Evolutionary conservation across 2,113 vertebrate species (phyloP), one percentile per base, ranked within the genome.

Genomic region (Gavialis gangeticus): DNA sequence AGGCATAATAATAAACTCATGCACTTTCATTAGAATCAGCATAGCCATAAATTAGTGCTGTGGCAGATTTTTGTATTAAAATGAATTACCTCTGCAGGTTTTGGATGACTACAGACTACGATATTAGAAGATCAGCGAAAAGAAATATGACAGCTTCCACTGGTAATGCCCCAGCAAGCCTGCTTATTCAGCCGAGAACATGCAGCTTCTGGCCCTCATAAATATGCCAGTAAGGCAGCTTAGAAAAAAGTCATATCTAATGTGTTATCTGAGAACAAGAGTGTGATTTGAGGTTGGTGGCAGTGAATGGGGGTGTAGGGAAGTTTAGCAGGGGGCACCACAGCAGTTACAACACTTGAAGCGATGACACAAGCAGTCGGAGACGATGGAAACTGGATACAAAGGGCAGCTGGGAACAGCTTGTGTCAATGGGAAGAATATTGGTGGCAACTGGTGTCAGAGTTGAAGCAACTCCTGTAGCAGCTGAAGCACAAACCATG

Each of bases 181-280:
- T 94, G 84, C 86, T 94, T 93, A 89, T 89, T 96, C 55, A 91
- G 75, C 69, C 88, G 81, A 93, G 93, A 91, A 62, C 79, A 34
- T 76, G 62, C 69, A 89, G 67, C 62, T 91, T 59, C 69, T 95
- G 66, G 88, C 84, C 82, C 67, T 46, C 71, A 46, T 85, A 80
- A 67, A 84, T 82, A 63, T 75, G 84, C 37, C 37, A 46, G 87
- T 83, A 92, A 93, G 21, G n/a, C 12, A 54, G 82, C 75, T 91
- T 34, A 21, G 11, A 37, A 84, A 77, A 91, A 59, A 82, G 76
- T 63, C 77, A 67, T 58, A 87, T 88, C 82, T 46, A 34, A 46
- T 56, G 56, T 34, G 24, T 69, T 60, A 87, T 84, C 77, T 75
- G 66, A 82, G 90, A 66, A 79, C 11, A 77, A 90, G 76, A 54